Base-by-base conservation (phyloP, 2,113 vertebrate species). In the Andinoacara biseriatus region DNA sequence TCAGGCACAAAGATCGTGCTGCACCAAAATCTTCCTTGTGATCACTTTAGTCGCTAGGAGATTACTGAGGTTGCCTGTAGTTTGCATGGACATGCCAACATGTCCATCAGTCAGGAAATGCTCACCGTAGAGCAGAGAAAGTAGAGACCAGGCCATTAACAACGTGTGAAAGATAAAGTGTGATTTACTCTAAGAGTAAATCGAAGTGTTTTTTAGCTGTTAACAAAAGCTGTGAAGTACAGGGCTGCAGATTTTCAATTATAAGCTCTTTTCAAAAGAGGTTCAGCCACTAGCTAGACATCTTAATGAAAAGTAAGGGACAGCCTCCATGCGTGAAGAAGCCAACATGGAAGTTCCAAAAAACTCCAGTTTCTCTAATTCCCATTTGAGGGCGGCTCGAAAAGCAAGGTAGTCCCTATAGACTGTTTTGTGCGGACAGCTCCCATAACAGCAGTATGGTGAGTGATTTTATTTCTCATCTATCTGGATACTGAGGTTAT, bases 51-150 rank as follows among this genome's bases (percentile, higher is more conserved):
- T 49, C 29, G 40, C 0, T 49, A 49, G 15, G 22, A 69, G 26
- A 29, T 49, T 29, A 22, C 63, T n/a, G 46, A 5, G 14, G 15
- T 3, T 0, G 3, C 15, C 40, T 5, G 40, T 40, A 67, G 63
- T 67, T 31, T 31, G 29, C 29, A 31, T 3, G 29, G 29, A 31
- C 29, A 31, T 31, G 5, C 29, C 29, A 31, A 31, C 29, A 31
- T 31, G 33, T 35, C 33, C 1, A 6, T 35, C 33, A 35, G 33
- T 35, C 6, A 7, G 1, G 4, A 14, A 43, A 43, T 15, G 49
- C 63, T 4, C 22, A 49, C 40, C 33, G 56, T 10, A 58, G 56
- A 58, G 5, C 7, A 52, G 49, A 18, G 6, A 52, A 52, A 52
- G 17, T 15, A 52, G 15, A 52, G 49, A 52, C 6, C 17, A 18